Evolutionary conservation across 1,140 invertebrate genomes (phyloP).

Genomic region (Drosophila repleta): DNA sequence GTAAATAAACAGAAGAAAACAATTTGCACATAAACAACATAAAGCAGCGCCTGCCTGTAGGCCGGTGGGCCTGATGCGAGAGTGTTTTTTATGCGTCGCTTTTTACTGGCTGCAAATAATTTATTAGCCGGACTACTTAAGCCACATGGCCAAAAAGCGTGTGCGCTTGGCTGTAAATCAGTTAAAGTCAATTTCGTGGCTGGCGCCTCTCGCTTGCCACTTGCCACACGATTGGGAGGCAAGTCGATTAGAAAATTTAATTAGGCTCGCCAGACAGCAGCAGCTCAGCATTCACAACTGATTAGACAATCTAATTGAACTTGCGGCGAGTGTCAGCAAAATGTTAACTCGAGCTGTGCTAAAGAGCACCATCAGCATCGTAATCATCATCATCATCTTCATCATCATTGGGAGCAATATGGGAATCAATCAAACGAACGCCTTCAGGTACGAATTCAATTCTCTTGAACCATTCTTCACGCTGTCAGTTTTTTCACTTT

Average conservation of each 20-base stretch:
- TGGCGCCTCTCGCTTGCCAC: not conserved
- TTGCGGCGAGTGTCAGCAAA: conserved; percentile 21
- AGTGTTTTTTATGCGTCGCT: conserved; percentile 52
- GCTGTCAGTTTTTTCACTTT: conserved; percentile 30
- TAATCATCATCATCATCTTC: not conserved
- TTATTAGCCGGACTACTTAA: conserved; percentile 52
- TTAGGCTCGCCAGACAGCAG: conserved; percentile 38
- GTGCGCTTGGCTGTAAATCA: conserved; percentile 45
- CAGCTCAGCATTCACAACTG: conserved; percentile 40
- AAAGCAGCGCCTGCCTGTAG: conserved; percentile 51
- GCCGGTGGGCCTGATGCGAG: conserved; percentile 21
- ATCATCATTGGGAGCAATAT: conserved; percentile 11
- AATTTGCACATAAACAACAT: conserved; percentile 64
- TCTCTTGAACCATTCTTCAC: conserved; percentile 3
- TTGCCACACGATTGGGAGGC: conserved; percentile 29
- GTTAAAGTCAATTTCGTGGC: conserved; percentile 41
- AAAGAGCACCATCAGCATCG: not conserved
- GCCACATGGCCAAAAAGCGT: conserved; percentile 55
- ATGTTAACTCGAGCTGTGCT: not conserved
- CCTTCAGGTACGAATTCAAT: conserved; percentile 30
- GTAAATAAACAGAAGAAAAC: conserved; percentile 28
- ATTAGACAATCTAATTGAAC: conserved; percentile 42
- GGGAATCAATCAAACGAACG: conserved; percentile 38
- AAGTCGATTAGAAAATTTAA: conserved; percentile 78
- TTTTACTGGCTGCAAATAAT: conserved; percentile 61